Evolutionary conservation across 2,113 vertebrate genomes (phyloP).

Genomic region (Tenrec ecaudatus): DNA sequence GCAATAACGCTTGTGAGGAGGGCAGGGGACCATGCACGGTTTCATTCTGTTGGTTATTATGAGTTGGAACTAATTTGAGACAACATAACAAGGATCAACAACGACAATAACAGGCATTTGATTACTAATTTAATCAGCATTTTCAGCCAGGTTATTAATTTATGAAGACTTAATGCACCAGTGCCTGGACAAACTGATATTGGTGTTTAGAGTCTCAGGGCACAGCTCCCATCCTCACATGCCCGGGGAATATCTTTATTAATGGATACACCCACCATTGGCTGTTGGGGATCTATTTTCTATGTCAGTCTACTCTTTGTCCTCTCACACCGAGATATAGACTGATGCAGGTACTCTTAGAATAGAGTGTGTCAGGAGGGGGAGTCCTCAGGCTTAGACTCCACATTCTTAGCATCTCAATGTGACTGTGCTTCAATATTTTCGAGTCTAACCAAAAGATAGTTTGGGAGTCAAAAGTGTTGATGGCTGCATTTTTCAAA

Average conservation of each 20-base stretch:
- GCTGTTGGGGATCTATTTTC: too few relatives aligned
- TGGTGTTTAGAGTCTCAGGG: background rate
- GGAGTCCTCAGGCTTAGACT: background rate
- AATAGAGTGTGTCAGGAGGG: background rate
- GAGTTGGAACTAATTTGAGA: background rate
- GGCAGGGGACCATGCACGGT: too few relatives aligned
- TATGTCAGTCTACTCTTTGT: background rate
- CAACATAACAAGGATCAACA: background rate
- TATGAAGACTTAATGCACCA: background rate
- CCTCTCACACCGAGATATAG: background rate
- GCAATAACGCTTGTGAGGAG: background rate
- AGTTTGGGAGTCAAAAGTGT: background rate
- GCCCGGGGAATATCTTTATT: accelerated
- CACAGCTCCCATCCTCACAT: accelerated
- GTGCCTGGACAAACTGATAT: accelerated
- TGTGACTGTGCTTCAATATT: background rate
- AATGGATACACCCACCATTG: background rate
- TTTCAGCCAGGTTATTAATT: background rate
- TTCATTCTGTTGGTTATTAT: background rate
- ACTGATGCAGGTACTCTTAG: background rate
- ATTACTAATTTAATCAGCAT: background rate
- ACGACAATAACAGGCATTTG: background rate
- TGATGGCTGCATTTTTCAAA: background rate
- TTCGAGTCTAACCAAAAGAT: accelerated
- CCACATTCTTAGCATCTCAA: background rate